Evolutionary conservation across 2,113 vertebrate genomes (phyloP), one percentile per base, ranked within the genome.

Genomic region (Eulemur macaco): DNA sequence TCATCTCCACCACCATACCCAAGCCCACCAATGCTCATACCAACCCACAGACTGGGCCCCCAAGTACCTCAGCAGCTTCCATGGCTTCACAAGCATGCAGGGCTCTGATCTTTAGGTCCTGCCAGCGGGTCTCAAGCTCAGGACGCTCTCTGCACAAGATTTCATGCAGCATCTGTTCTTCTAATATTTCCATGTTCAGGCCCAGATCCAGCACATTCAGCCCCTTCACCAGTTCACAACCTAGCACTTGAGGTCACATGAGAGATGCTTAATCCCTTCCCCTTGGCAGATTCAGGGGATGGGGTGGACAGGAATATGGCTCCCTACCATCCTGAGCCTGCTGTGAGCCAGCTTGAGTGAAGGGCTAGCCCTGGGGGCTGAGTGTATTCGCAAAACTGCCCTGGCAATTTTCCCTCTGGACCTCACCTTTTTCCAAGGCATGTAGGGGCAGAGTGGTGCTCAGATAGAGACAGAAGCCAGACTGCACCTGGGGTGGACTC

Each of bases 141-240:
- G 96, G 96, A 58, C 97, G 81, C 64, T 99, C 98, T 2, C 95
- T 76, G 31, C 96, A 96, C 96, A 99, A 77, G 63, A 99, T 97
- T 97, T 99, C 98, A 23, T 98, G 97, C 95, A 99, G 97, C 97
- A 99, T 97, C 90, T 98, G 96, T 86, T 99, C 98, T 96, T 99
- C 98, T 66, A 99, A 96, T 66, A 98, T 98, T 21, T 98, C 96
- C 45, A 91, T 89, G 96, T 98, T 98, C 80, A 98, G 97, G 76
- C 98, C 98, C 95, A 99, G 97, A 97, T 99, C 99, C 71, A 99
- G 96, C 31, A 99, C 97, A 29, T 96, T 96, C 21, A 99, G 95
- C 77, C 95, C 85, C 86, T 99, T 98, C 95, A 99, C 94, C 54
- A 99, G 76, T 29, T 98, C 97, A 1, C 96, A 97, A 74, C 98